Evolutionary conservation across 2,113 vertebrate genomes (phyloP).

Genomic region (Miniopterus natalensis): DNA sequence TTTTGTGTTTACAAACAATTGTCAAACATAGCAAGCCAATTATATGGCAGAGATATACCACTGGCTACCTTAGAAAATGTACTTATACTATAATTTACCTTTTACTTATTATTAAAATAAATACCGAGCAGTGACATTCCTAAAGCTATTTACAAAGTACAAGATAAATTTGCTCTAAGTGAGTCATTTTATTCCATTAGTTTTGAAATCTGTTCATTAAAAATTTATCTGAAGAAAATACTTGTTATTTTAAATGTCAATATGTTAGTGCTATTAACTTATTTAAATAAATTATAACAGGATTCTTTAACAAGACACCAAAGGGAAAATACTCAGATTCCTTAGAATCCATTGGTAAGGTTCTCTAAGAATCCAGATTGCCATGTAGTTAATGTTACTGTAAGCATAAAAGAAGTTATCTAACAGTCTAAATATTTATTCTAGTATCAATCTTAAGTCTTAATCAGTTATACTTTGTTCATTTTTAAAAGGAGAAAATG

Average conservation of each 20-base stretch:
- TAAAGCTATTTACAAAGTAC: constrained; percentile 75
- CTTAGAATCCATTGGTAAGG: constrained; percentile 48
- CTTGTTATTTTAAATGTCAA: constrained; percentile 61
- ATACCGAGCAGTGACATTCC: constrained; percentile 71
- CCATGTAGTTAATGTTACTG: neutral
- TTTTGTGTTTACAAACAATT: constrained; percentile 72
- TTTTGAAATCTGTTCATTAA: constrained; percentile 75
- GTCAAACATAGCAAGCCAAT: neutral
- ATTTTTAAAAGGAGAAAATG: constrained; percentile 67
- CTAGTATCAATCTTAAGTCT: constrained; percentile 70
- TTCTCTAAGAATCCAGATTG: constrained; percentile 44
- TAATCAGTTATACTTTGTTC: constrained; percentile 67
- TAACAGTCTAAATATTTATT: constrained; percentile 81
- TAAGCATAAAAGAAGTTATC: constrained; percentile 65
- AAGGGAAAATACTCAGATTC: constrained; percentile 31
- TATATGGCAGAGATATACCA: constrained; percentile 50
- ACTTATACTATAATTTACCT: constrained; percentile 41
- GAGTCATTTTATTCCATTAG: constrained; percentile 82
- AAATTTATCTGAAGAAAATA: constrained; percentile 62
- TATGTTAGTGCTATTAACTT: constrained; percentile 59
- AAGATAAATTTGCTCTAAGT: constrained; percentile 79
- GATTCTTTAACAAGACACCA: constrained; percentile 64
- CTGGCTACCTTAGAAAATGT: constrained; percentile 50
- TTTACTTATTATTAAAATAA: constrained; percentile 74
- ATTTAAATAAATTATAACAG: constrained; percentile 70